Conservation (phyloP, 2,888 invertebrate genomes). For the Biston stratarius region DNA sequence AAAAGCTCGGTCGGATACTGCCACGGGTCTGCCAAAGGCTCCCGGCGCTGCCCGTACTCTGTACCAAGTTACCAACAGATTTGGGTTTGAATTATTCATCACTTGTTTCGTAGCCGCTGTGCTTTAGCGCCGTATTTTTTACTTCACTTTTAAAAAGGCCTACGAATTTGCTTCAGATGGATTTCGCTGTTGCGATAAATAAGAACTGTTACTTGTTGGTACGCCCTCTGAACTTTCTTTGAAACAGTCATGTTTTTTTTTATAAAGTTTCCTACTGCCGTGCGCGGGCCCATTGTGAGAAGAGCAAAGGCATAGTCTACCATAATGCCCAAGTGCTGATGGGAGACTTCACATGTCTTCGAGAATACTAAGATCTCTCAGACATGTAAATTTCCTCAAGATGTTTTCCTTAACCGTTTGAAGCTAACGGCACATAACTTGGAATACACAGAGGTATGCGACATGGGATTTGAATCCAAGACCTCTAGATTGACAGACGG, state of each 20-base stretch:
- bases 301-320: too few species aligned
- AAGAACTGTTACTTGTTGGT: slow-evolving; percentile 15
- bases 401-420: background rate
- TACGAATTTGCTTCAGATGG: slow-evolving; percentile 30
- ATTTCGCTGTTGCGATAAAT: slow-evolving; percentile 30
- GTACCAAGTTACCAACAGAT: slow-evolving; percentile 61
- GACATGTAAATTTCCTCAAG: background rate
- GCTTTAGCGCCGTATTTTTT: slow-evolving; percentile 48
- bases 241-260: too few species aligned
- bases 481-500: too few species aligned
- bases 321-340: too few species aligned
- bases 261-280: too few species aligned
- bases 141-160: slow-evolving; percentile 41
- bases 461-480: too few species aligned
- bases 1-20: slow-evolving; percentile 48
- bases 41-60: slow-evolving; percentile 41
- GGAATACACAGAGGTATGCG: too few species aligned
- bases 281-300: too few species aligned
- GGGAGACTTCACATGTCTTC: background rate
- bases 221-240: slow-evolving; percentile 3
- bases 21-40: slow-evolving; percentile 46
- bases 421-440: too few species aligned
- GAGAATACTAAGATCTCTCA: too few species aligned
- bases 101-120: slow-evolving; percentile 55
- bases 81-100: slow-evolving; percentile 71